These are phyloP conservation scores for Uromys caudimaculatus DNA, from an alignment of 2,797 vertebrate species.

Conservation along the genomic window DNA sequence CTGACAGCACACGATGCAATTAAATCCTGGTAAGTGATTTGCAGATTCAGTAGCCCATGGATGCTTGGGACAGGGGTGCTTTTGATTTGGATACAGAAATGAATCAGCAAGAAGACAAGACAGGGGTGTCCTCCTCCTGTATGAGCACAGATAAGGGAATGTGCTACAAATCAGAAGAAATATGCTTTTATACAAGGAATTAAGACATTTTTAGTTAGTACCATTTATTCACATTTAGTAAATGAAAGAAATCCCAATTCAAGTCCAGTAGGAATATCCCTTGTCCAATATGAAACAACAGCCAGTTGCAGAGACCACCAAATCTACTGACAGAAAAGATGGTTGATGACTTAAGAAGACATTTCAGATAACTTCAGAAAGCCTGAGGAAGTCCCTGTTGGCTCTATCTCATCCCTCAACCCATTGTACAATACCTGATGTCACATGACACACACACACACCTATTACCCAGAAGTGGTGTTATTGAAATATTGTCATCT, in stretches of 20 bases:
- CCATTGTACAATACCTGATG: neutral
- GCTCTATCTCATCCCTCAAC: neutral
- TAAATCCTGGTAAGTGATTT: neutral
- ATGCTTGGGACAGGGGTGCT: neutral
- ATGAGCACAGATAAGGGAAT: neutral
- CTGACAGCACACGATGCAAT: neutral
- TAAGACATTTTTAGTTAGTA: neutral
- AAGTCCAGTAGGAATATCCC: neutral
- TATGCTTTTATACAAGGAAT: neutral
- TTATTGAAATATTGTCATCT: neutral
- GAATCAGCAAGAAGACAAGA: neutral
- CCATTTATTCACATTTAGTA: neutral
- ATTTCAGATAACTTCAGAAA: neutral
- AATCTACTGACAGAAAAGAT: neutral
- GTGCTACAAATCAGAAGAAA: neutral
- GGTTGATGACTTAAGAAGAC: neutral
- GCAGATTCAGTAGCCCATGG: neutral
- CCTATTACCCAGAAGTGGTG: neutral
- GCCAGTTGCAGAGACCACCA: neutral
- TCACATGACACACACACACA: neutral
- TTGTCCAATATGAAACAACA: neutral
- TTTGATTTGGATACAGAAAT: neutral
- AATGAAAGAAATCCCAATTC: constrained; percentile 12
- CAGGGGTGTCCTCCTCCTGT: neutral
- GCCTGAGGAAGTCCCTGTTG: neutral